phyloP scores from a whole-genome alignment of 2,797 vertebrate species.

The Onychomys torridus region DNA sequence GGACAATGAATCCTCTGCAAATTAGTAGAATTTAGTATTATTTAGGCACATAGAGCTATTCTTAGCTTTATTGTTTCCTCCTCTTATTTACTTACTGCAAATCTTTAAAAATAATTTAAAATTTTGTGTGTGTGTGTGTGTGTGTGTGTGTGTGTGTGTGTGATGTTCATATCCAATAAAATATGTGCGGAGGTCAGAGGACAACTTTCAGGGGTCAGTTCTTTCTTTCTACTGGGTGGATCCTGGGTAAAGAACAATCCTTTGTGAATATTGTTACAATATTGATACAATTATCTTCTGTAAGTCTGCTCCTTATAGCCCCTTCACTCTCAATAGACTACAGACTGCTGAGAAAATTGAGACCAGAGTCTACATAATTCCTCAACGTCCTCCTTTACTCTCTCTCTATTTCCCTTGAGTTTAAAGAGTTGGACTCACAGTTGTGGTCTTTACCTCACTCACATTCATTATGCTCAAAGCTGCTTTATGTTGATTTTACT shows the following conservation, averaged over 20 bases:
- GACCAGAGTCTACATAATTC: background rate
- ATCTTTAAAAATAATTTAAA: background rate
- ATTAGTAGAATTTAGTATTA: background rate
- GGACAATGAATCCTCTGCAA: background rate
- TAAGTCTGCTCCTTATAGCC: background rate
- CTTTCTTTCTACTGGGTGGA: background rate
- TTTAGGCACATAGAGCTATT: background rate
- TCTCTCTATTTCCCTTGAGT: background rate
- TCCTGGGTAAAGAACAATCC: background rate
- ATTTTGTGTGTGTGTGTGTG: background rate
- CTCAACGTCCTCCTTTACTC: background rate
- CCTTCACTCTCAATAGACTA: background rate
- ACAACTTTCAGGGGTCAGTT: background rate
- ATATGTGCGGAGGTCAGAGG: background rate
- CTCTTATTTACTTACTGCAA: background rate
- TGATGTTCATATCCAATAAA: background rate
- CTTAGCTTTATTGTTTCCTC: background rate
- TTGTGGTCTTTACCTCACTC: background rate
- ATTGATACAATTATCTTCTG: background rate
- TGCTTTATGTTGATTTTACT: background rate
- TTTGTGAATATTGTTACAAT: too few relatives aligned
- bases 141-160: background rate
- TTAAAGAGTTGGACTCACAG: background rate
- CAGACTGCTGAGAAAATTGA: conserved; percentile 13
- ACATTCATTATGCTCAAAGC: background rate